Evolutionary conservation across 2,797 vertebrate genomes (phyloP).

Genomic region (Phyllotis vaccarum): DNA sequence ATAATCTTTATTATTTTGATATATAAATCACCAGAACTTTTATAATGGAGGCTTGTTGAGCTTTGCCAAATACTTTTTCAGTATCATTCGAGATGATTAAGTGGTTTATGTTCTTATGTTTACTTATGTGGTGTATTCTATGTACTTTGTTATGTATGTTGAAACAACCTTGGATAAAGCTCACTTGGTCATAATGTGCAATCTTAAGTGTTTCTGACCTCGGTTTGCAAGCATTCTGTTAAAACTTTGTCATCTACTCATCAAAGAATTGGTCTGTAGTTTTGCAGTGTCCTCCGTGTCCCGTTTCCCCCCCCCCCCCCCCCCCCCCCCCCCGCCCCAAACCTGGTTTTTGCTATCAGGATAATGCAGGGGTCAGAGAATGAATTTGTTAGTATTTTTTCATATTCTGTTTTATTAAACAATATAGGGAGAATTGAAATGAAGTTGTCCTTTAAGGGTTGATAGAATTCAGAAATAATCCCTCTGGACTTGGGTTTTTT

Average conservation of each 20-base stretch:
- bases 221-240: not conserved
- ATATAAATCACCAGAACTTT: not conserved
- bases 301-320: too few relatives aligned
- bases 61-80: not conserved
- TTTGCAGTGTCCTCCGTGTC: too few relatives aligned
- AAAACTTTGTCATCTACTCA: not conserved
- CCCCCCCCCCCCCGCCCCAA: too few relatives aligned
- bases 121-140: not conserved
- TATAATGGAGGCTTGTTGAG: not conserved
- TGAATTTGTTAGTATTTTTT: not conserved
- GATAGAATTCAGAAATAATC: not conserved
- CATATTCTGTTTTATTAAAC: not conserved
- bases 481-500: not conserved
- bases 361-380: not conserved
- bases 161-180: not conserved
- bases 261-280: not conserved
- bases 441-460: too few relatives aligned
- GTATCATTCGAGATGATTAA: not conserved
- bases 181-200: not conserved
- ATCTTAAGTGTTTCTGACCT: not conserved
- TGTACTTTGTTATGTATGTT: not conserved
- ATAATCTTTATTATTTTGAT: not conserved
- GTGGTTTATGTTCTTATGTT: not conserved
- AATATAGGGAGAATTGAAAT: not conserved
- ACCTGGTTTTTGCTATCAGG: not conserved